These are phyloP conservation scores for Cyclopterus lumpus DNA, from an alignment of 2,797 vertebrate genomes.

Conservation along the genomic window DNA sequence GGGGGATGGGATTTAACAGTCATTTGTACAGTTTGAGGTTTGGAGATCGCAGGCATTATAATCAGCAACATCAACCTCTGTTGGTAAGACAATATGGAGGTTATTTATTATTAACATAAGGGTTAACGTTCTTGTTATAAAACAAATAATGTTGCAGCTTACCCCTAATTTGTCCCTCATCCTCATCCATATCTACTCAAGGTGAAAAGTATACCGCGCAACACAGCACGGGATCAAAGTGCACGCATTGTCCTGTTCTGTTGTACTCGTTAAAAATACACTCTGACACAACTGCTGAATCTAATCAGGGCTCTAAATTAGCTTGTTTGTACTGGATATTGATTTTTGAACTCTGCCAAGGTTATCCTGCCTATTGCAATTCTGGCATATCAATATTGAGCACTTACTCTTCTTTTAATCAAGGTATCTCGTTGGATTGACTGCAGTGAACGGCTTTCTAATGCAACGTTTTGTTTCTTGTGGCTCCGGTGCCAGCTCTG, in stretches of 20 bases:
- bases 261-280: background rate
- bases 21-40: conserved; percentile 39
- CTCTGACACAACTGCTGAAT: conserved; percentile 4
- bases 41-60: background rate
- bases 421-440: conserved; percentile 53
- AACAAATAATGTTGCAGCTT: background rate
- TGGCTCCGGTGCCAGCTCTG: conserved; percentile 53
- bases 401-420: conserved; percentile 66
- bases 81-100: background rate
- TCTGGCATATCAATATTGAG: conserved; percentile 62
- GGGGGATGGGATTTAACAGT: conserved; percentile 37
- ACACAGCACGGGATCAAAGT: background rate
- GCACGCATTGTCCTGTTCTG: background rate
- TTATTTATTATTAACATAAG: background rate
- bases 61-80: conserved; percentile 19
- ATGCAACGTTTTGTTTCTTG: conserved; percentile 64
- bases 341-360: conserved; percentile 27
- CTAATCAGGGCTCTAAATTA: conserved; percentile 16
- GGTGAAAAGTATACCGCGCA: background rate
- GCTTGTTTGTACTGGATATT: conserved; percentile 34
- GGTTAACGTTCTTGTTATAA: background rate
- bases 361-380: conserved; percentile 46
- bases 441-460: conserved; percentile 38
- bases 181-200: background rate
- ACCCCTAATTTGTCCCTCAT: background rate